These are phyloP conservation scores for Oryzias woworae DNA, from an alignment of 2,113 vertebrate species.

Conservation along the genomic window DNA sequence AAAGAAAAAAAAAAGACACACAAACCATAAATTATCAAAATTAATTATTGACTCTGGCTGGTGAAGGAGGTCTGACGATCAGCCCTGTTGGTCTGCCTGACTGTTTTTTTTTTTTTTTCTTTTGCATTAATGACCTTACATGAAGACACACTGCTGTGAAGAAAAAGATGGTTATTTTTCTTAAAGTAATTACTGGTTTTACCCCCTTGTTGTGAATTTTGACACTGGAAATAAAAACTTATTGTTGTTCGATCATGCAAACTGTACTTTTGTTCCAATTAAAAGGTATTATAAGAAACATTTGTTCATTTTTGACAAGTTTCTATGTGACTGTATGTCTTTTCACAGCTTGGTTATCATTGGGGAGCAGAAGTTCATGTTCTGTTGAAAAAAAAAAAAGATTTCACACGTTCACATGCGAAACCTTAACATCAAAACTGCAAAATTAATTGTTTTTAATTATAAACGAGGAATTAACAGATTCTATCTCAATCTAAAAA, in stretches of 20 bases:
- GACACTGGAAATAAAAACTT: constrained; percentile 21
- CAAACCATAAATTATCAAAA: constrained; percentile 33
- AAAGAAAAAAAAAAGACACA: constrained; percentile 3
- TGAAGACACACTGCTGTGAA: constrained; percentile 71
- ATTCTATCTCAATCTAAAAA: too few species aligned
- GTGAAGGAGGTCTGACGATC: constrained; percentile 45
- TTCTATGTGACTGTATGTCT: background rate
- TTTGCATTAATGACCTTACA: constrained; percentile 45
- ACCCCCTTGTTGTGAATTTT: constrained; percentile 37
- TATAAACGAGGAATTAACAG: too few species aligned
- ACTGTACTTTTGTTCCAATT: constrained; percentile 32
- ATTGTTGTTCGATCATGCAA: constrained; percentile 29
- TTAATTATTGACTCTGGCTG: constrained; percentile 40
- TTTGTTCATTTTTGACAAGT: background rate
- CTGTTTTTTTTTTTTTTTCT: constrained; percentile 4
- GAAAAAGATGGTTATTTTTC: constrained; percentile 67
- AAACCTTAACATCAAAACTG: background rate
- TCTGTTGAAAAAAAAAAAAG: too few species aligned
- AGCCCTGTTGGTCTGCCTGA: constrained; percentile 27
- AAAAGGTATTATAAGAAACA: constrained; percentile 10
- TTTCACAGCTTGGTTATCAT: too few species aligned
- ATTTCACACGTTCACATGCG: background rate
- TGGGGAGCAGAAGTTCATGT: too few species aligned
- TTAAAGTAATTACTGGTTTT: constrained; percentile 68
- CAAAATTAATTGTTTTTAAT: too few species aligned